A percentile compares a stretch with the other conserved stretches of the same genome.
phyloP scores from a whole-genome alignment of 2,888 invertebrate species.

The Dicyrtoma fusca region DNA sequence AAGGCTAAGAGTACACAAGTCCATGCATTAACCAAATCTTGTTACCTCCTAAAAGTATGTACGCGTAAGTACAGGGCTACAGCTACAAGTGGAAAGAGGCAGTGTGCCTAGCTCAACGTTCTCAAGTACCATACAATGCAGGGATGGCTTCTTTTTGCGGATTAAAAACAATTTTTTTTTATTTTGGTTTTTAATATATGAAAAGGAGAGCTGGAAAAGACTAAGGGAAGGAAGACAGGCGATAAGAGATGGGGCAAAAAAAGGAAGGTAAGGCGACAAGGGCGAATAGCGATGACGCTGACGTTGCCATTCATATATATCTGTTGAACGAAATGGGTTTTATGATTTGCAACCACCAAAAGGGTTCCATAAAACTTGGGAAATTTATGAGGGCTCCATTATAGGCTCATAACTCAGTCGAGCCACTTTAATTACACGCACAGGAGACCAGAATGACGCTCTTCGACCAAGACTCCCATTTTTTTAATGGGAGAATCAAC shows the following conservation, averaged over 20 bases:
- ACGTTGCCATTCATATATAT: conserved; percentile 25
- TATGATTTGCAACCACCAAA: conserved; percentile 49
- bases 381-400: conserved; percentile 49
- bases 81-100: too few relatives aligned
- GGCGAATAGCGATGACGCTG: conserved; percentile 25
- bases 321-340: conserved; percentile 30
- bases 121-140: too few relatives aligned
- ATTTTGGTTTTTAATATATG: background rate
- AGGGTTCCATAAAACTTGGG: conserved; percentile 45
- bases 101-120: too few relatives aligned
- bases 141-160: background rate
- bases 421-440: conserved; percentile 46
- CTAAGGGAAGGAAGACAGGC: background rate
- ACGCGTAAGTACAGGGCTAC: too few relatives aligned
- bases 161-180: conserved; percentile 1
- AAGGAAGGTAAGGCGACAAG: conserved; percentile 23
- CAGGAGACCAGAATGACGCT: conserved; percentile 32
- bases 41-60: too few relatives aligned
- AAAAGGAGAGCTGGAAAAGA: background rate
- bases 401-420: conserved; percentile 45
- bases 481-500: conserved; percentile 44
- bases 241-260: conserved; percentile 5
- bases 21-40: too few relatives aligned
- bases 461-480: conserved; percentile 29
- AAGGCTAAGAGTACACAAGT: too few relatives aligned